Percentiles rank a stretch among this genome's conserved stretches.
phyloP scores from a whole-genome alignment of 1,140 invertebrate species.

The Amphibalanus amphitrite region DNA sequence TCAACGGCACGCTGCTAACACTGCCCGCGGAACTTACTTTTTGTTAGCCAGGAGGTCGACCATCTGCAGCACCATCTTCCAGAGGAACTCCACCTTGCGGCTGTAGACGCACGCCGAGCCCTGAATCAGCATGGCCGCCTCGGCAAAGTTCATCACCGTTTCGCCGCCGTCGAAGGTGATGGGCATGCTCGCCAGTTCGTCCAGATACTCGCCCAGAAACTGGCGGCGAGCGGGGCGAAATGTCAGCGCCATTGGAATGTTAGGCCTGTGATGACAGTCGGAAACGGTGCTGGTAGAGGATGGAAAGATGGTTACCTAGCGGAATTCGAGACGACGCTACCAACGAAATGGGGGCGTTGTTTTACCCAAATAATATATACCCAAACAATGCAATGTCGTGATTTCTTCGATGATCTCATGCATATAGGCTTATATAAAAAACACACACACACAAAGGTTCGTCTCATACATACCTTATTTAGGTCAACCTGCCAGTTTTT shows the following conservation, averaged over 20 bases:
- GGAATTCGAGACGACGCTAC: background rate
- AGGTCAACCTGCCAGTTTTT: constrained; percentile 32
- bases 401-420: no score
- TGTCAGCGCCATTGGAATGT: background rate
- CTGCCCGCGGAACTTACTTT: background rate
- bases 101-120: constrained; percentile 33
- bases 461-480: constrained; percentile 19
- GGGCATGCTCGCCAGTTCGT: constrained; percentile 15
- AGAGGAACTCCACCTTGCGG: constrained; percentile 33
- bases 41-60: constrained; percentile 23
- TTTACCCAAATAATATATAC: no score
- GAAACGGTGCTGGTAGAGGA: no score
- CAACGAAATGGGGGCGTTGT: background rate
- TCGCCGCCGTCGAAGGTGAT: constrained; percentile 19
- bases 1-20: no score
- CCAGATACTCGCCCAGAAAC: constrained; percentile 18
- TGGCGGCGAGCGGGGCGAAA: constrained; percentile 2
- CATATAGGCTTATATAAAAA: no score
- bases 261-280: background rate
- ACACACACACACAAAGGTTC: background rate
- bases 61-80: constrained; percentile 28
- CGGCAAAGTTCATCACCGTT: constrained; percentile 32
- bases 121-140: constrained; percentile 34
- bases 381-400: no score
- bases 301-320: no score